Evolutionary conservation across 2,888 invertebrate genomes (phyloP).

Genomic region (Phortica magna): DNA sequence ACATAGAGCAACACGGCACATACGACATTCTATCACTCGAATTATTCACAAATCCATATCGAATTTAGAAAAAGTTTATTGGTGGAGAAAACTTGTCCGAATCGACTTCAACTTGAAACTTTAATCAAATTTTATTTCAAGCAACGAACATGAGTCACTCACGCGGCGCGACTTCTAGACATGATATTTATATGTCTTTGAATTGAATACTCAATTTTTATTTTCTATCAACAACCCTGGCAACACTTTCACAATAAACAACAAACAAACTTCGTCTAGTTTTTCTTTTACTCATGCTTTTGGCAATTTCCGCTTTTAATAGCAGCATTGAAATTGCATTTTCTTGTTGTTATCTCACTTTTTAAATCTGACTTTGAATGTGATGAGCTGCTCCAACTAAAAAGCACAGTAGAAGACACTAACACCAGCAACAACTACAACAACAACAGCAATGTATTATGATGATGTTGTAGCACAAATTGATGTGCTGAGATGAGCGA

Average conservation of each 20-base stretch:
- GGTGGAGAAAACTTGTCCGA: no score
- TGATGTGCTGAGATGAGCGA: neutral
- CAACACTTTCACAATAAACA: neutral
- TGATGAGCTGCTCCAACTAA: neutral
- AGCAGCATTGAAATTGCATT: constrained; percentile 21
- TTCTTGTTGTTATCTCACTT: constrained; percentile 24
- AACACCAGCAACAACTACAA: neutral
- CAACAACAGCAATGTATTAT: constrained; percentile 4
- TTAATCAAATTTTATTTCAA: no score
- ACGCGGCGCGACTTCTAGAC: no score
- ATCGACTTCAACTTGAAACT: no score
- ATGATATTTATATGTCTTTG: no score
- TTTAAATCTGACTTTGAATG: constrained; percentile 25
- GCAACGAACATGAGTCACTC: no score
- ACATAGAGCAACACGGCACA: no score
- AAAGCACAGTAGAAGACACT: neutral
- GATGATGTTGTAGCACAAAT: constrained; percentile 5
- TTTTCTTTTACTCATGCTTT: neutral
- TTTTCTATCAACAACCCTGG: neutral
- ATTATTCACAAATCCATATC: no score
- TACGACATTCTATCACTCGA: no score
- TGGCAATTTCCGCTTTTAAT: constrained; percentile 18
- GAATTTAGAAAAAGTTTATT: no score
- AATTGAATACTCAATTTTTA: no score
- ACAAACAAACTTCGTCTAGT: neutral